Base-by-base conservation (phyloP, 2,888 invertebrate genomes). In the Chalcis sispes region DNA sequence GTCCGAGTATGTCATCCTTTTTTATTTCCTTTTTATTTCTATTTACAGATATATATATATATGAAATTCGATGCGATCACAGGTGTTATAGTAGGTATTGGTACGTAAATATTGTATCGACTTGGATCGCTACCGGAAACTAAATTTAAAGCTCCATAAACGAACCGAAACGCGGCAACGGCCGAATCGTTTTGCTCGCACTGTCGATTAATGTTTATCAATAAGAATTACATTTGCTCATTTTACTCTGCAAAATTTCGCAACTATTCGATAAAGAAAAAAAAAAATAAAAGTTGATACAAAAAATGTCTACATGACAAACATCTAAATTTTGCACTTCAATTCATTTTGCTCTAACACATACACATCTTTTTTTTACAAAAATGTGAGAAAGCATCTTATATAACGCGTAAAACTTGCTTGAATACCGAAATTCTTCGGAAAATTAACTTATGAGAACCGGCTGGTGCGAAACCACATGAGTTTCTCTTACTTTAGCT, bases 371-470 rank as follows among this genome's bases (percentile, higher is more conserved):
- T 46, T 25, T 36, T 27, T 27, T 46, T 46, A n/a, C 23, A 36
- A 36, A 36, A 10, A 10, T 4, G 36, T 7, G 36, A n/a, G n/a
- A n/a, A n/a, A n/a, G 36, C 36, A 36, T 40, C 54, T 40, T 15
- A 10, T 61, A n/a, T 25, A 15, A n/a, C 4, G 3, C 18, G 50
- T n/a, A 50, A 23, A 61, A 67, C 36, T 73, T 67, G 42, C 46
- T 52, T 18, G 40, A 20, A 56, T 69, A 62, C 66, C 54, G 40
- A 66, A 66, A 73, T 59, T 73, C 66, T 73, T 48, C 1, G 20
- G 48, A 48, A 70, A 58, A 75, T 75, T 71, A 75, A 71, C 71
- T 71, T 71, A 75, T 61, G 59, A 54, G 29, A 27, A 32, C 42
- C 59, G 52, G 52, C n/a, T 62, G 71, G 52, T 54, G 56, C 32